Evolutionary conservation across 2,113 vertebrate species (phyloP), one percentile per base, ranked within the genome.

Genomic region (Chaetops frenatus): DNA sequence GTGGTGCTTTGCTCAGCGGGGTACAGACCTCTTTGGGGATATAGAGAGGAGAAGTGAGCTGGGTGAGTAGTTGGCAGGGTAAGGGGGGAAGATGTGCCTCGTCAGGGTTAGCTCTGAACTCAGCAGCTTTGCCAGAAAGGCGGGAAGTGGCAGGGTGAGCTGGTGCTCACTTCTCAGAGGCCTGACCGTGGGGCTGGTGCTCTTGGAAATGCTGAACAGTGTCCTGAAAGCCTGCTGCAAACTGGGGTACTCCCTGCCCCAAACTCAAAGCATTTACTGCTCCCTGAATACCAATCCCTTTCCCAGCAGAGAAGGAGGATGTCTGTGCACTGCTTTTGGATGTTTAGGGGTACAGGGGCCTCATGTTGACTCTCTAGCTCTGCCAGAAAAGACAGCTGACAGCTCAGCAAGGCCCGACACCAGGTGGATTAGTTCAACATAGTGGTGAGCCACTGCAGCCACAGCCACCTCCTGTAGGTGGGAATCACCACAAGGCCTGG

Each of bases 211-310:
- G 44, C 8, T 44, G 48, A 44, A 44, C 12, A 21, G 40, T 14
- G 25, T 35, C 28, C 40, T 58, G 38, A 79, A 94, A 88, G n/a
- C 48, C 33, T 25, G 1, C 31, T 48, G 45, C 48, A 86, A 88
- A 88, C 25, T 22, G 31, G 5, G 18, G 45, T n/a, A 7, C 48
- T 54, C 21, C n/a, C 24, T 57, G 23, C 24, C 35, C 5, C 16
- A 58, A 9, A 78, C 21, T 40, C 33, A 31, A 53, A 80, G 35
- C 11, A 27, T 66, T 73, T 83, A 10, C 44, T 61, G 28, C 21
- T n/a, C 12, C 54, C 20, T 0, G 0, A 2, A 45, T 48, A 53
- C 28, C 72, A 83, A 13, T 61, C 50, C 12, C 25, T 40, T 42
- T 73, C 58, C 56, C 3, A 1, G 22, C 42, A 88, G 60, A 81